Percentiles rank a stretch among this genome's conserved stretches.
These are phyloP conservation scores for Xenopus tropicalis DNA, from an alignment of 2,113 vertebrate species.

Conservation along the genomic window DNA sequence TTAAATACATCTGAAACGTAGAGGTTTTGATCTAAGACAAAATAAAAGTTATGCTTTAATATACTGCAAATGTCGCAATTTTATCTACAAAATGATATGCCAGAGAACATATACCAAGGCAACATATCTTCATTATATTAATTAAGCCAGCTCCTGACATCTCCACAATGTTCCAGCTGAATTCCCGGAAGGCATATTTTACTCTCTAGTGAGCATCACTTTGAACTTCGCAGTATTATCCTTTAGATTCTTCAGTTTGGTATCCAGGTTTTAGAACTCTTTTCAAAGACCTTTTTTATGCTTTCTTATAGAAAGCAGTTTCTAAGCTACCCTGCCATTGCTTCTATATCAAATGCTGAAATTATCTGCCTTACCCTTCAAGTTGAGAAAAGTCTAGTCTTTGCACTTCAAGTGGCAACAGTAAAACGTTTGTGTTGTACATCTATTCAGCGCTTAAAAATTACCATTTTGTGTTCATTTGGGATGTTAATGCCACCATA, in stretches of 20 bases:
- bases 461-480: too few species aligned
- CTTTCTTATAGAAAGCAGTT: slow-evolving; percentile 31
- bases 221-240: background rate
- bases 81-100: too few species aligned
- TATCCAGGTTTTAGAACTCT: slow-evolving; percentile 48
- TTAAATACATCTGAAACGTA: too few species aligned
- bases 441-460: too few species aligned
- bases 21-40: too few species aligned
- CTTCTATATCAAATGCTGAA: slow-evolving; percentile 45
- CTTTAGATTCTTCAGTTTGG: slow-evolving; percentile 44
- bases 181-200: background rate
- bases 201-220: slow-evolving; percentile 27
- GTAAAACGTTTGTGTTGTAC: too few species aligned
- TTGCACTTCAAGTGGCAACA: too few species aligned
- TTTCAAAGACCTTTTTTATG: slow-evolving; percentile 1
- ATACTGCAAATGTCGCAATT: too few species aligned
- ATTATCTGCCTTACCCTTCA: slow-evolving; percentile 44
- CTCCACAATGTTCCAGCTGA: background rate
- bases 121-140: background rate
- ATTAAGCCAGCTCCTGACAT: background rate
- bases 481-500: too few species aligned
- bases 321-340: slow-evolving; percentile 37
- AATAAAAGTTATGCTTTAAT: too few species aligned
- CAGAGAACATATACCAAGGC: too few species aligned
- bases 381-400: background rate